Evolutionary conservation across 2,113 vertebrate genomes (phyloP).

Genomic region (Perognathus longimembris): DNA sequence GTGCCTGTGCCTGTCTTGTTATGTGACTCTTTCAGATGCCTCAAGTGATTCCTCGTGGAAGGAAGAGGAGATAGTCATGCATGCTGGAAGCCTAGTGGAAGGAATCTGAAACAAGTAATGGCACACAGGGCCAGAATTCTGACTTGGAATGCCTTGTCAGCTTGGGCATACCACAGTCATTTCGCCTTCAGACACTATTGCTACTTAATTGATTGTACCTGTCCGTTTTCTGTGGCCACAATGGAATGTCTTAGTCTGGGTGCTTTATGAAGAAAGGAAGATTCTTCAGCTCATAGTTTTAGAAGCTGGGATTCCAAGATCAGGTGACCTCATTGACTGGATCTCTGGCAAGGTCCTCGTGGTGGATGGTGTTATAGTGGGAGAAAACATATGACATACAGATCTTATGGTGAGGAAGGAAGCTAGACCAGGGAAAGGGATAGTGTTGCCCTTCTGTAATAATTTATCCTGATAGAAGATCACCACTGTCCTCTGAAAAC

Average conservation of each 20-base stretch:
- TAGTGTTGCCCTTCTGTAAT: background rate
- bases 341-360: background rate
- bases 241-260: background rate
- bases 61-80: background rate
- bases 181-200: background rate
- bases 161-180: background rate
- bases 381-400: background rate
- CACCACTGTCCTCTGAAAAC: background rate
- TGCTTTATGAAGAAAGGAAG: background rate
- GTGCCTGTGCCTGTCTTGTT: constrained; percentile 17
- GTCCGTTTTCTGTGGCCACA: background rate
- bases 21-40: background rate
- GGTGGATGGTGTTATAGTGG: too few species aligned
- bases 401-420: background rate
- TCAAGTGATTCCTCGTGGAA: background rate
- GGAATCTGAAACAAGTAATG: background rate
- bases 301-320: background rate
- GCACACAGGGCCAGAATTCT: background rate
- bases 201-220: background rate
- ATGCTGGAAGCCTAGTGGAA: background rate
- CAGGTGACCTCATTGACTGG: background rate
- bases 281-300: background rate
- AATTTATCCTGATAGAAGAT: background rate
- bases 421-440: background rate
- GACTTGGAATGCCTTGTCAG: background rate